Base-by-base conservation (phyloP, 2,797 vertebrate species). In the Natrix natrix region DNA sequence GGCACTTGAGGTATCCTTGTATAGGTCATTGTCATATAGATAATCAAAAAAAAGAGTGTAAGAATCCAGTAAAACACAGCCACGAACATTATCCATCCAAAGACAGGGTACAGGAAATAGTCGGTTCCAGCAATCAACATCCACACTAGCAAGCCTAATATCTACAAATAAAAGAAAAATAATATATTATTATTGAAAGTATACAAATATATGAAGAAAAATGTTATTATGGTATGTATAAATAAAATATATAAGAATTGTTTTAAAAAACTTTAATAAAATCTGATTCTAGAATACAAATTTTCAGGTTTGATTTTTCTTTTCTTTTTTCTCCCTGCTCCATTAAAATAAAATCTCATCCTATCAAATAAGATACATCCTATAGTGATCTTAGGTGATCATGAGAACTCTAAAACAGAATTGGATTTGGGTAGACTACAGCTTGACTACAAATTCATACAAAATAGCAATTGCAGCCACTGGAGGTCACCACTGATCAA, bases 21-120 rank as follows among this genome's bases (percentile, higher is more conserved):
- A 93, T 99, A 98, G 86, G 97, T 98, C 97, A 98, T 98, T 28
- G 98, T 99, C 95, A 99, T 97, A 96, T 98, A 98, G 97, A 99
- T 95, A 91, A 99, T 96, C 94, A 99, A 98, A 95, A 99, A 98
- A 96, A 98, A 98, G 95, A 98, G 86, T 0, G 99, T 98, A 93
- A 99, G 97, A 94, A 99, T 97, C 99, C 99, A 99, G 96, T 98
- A 98, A 93, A 98, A 97, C 61, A 99, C 97, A 88, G 98, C 97
- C 74, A 99, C 98, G 95, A 99, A 99, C 98, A 99, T 99, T 95
- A 99, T 98, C 98, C 98, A 99, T 96, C 98, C 98, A 0, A 99
- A 98, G 1, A 98, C 98, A 90, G 98, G 96, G 89, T 98, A 97
- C 0, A 96, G 97, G 54, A 98, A 98, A 95, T 99, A 99, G 59